A percentile compares a stretch with the other conserved stretches of the same genome.
Evolutionary conservation across 2,113 vertebrate species (phyloP).

Genomic region (Riparia riparia): DNA sequence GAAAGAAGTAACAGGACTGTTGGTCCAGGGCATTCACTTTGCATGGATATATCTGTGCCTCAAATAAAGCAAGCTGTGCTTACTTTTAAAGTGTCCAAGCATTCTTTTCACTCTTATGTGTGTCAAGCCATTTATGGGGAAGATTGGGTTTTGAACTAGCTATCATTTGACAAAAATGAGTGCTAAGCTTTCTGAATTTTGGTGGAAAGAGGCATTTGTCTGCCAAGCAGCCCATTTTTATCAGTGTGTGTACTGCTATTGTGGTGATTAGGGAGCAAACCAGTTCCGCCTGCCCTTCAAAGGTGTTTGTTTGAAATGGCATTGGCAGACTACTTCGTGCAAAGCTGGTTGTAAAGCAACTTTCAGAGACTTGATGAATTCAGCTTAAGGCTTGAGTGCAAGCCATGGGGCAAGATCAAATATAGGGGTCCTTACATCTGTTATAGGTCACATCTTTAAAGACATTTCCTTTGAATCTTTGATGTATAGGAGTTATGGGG

Average conservation of each 20-base stretch:
- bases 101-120: neutral
- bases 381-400: neutral
- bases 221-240: neutral
- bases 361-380: neutral
- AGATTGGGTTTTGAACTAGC: neutral
- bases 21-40: neutral
- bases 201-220: neutral
- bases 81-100: neutral
- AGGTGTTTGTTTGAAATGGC: neutral
- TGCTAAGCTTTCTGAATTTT: neutral
- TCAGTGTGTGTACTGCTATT: neutral
- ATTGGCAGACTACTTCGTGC: neutral
- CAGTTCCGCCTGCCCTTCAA: neutral
- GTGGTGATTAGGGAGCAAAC: neutral
- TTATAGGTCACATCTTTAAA: neutral
- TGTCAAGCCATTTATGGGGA: constrained; percentile 39
- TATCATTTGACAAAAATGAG: neutral
- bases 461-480: neutral
- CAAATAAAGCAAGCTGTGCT: constrained; percentile 45
- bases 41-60: neutral
- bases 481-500: neutral
- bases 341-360: neutral
- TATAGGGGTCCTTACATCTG: neutral
- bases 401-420: neutral
- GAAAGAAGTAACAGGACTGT: neutral